Conservation (phyloP, 2,797 vertebrate genomes). For the Chelon labrosus region DNA sequence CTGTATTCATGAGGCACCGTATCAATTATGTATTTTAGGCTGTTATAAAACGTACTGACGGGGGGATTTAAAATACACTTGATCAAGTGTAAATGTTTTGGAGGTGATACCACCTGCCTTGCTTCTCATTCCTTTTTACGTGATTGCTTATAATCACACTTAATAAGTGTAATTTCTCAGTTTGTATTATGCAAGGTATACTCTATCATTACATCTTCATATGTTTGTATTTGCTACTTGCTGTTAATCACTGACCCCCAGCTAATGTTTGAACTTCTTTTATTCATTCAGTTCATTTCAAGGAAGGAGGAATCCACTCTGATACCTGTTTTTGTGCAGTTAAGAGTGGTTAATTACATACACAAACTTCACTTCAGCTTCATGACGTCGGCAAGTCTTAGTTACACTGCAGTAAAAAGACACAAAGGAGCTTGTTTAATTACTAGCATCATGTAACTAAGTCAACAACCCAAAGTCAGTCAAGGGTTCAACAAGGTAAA, state of each 20-base stretch:
- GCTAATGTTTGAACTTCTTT: not conserved
- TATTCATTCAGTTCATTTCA: no score
- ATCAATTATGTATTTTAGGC: not conserved
- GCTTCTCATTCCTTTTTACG: no score
- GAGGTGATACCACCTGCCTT: not conserved
- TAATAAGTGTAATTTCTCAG: no score
- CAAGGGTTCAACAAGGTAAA: not conserved
- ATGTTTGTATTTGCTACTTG: not conserved
- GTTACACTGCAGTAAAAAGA: not conserved
- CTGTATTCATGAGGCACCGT: not conserved
- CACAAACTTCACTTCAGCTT: not conserved
- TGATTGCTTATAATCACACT: no score
- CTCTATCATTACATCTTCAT: not conserved
- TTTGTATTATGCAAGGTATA: not conserved
- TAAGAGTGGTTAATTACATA: not conserved
- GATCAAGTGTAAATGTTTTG: not conserved
- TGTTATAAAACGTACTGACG: not conserved
- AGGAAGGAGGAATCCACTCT: no score
- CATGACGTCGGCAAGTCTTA: not conserved
- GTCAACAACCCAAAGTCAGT: not conserved
- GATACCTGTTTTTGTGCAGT: no score
- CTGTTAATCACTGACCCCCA: constrained; percentile 17
- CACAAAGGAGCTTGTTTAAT: not conserved
- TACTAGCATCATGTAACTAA: not conserved
- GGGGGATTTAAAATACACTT: not conserved